Base-by-base conservation (phyloP, 2,797 vertebrate species). In the Adelosebastes latens region DNA sequence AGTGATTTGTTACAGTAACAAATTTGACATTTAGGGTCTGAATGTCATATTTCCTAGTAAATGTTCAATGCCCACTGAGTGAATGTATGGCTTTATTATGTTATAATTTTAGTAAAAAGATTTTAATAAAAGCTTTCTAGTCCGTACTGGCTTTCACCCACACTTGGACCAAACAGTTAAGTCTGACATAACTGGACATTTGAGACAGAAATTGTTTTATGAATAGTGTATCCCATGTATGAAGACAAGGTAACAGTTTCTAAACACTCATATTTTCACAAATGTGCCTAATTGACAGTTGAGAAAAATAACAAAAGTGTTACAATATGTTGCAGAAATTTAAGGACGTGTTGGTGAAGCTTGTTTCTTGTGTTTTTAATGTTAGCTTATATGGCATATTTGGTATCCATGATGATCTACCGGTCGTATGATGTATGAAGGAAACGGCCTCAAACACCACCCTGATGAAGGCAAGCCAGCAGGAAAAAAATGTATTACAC, bases 121-220 rank as follows among this genome's bases (percentile, higher is more conserved):
- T 67, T 76, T 75, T 36, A 86, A 77, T 83, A 76, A 85, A 83
- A 59, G 6, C 12, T 29, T 67, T 67, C 34, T 59, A 34, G 3
- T 14, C 4, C 55, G 11, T 13, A 4, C 61, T 60, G 55, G 20
- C 7, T 52, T 27, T 20, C 4, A 4, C 24, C 2, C 9, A 31
- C 62, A 63, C 22, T 34, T 39, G 12, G 2, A 65, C n/a, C 36
- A 3, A 34, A n/a, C 22, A 27, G 14, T 31, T 52, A 34, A 10
- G 65, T 59, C 1, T 18, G 39, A 16, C 39, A 42, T 42, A 42
- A 42, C 39, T 16, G 39, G 6, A 42, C 29, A 53, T 39, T 20
- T 60, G 14, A 52, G 22, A 52, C 16, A 34, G 39, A 42, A 42
- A 42, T 8, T 24, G 62, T 27, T 34, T 68, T 2, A 66, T 75